Evolutionary conservation across 1,140 invertebrate species (phyloP), one percentile per base, ranked within the genome.

Genomic region (Contarinia nasturtii): DNA sequence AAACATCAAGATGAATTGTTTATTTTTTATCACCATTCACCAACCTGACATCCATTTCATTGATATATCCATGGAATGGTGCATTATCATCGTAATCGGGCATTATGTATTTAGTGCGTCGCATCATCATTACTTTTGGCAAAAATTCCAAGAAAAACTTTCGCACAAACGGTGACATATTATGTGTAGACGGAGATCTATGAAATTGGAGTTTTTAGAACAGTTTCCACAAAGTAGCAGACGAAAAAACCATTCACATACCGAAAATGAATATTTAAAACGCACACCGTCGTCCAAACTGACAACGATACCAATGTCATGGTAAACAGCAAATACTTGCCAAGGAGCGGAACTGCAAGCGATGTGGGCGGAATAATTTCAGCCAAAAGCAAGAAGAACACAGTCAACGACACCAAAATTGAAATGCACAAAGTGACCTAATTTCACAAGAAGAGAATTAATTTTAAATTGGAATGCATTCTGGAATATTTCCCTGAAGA

Each of bases 361-460:
- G 90, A 96, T 17, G 94, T 98, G 14, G 93, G 92, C 34, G 94
- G 94, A 63, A 97, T 97, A 59, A 98, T 93, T 73, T 95, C 90
- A 47, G 90, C 90, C 57, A 98, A 68, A 51, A 98, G 73, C 59
- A 98, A 75, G 74, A 98, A 97, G 73, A 98, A 98, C 67, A 98
- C 93, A 61, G 92, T 97, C 59, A 98, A 70, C 45, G 94, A 97
- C 52, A 98, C 82, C 51, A 98, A 77, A 68, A 98, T 97, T 57
- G 90, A 96, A 66, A 96, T 95, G 71, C 90, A 95, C 56, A 98
- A 76, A 54, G 91, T 82, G 59, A 83, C 75, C 78, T 80, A 69
- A 55, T 57, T 62, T 36, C 8, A 34, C 3, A 27, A 27, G 27
- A 3, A 27, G 27, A 27, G n/a, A n/a, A n/a, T n/a, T n/a, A n/a